phyloP scores from a whole-genome alignment of 2,888 invertebrate genomes.

The Agriopis leucophaearia region DNA sequence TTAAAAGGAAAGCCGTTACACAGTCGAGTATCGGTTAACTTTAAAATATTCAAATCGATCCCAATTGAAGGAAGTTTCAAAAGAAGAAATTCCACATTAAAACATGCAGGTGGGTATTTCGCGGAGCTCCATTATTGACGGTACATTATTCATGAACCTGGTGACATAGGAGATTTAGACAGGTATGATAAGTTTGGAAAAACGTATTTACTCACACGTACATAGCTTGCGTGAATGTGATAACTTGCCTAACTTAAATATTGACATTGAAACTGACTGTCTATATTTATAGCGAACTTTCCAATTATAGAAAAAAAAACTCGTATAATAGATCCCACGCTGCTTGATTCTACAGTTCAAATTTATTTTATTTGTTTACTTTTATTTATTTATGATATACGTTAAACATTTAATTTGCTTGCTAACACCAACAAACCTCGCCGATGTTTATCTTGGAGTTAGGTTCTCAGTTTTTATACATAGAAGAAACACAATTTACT shows the following conservation, averaged over 20 bases:
- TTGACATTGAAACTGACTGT: neutral
- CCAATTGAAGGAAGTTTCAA: constrained; percentile 64
- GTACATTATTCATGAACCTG: constrained; percentile 82
- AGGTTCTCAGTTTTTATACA: too few species aligned
- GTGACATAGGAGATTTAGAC: constrained; percentile 51
- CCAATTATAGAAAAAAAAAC: neutral
- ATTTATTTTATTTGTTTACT: too few species aligned
- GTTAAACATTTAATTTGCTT: too few species aligned
- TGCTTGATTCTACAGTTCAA: too few species aligned
- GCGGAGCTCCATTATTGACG: constrained; percentile 74
- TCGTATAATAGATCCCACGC: too few species aligned
- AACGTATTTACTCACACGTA: neutral
- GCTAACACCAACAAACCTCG: too few species aligned
- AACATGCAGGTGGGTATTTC: constrained; percentile 79
- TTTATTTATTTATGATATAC: too few species aligned
- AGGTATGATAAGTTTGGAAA: constrained; percentile 1
- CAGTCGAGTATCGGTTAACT: constrained; percentile 43
- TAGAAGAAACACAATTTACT: too few species aligned
- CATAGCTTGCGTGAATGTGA: neutral
- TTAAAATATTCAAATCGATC: constrained; percentile 66
- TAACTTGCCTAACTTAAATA: neutral
- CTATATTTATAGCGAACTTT: neutral
- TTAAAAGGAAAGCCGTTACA: constrained; percentile 33
- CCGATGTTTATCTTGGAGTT: too few species aligned
- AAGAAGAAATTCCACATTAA: constrained; percentile 75